Evolutionary conservation across 2,888 invertebrate genomes (phyloP).

Genomic region (Julus scandinavius): DNA sequence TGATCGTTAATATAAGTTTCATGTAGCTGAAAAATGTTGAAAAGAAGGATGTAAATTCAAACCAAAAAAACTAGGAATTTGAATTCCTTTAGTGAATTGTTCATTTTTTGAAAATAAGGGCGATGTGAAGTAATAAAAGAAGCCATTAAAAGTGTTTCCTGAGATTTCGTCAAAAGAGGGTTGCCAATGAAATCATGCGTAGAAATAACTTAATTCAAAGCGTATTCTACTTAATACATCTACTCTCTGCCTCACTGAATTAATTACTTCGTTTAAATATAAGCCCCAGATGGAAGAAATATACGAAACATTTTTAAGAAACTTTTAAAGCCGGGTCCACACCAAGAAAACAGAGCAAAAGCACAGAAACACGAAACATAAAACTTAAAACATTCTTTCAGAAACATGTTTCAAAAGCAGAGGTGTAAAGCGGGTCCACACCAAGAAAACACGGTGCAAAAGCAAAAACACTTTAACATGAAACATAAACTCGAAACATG

Average conservation of each 20-base stretch:
- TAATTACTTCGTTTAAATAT: conserved; percentile 24
- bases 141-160: conserved; percentile 20
- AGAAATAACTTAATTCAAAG: background rate
- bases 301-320: background rate
- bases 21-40: background rate
- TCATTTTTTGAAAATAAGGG: background rate
- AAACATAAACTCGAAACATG: too few species aligned
- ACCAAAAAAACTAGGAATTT: background rate
- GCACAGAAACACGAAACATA: too few species aligned
- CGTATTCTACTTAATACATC: conserved; percentile 37
- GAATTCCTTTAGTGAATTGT: background rate
- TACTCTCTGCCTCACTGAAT: background rate
- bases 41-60: background rate
- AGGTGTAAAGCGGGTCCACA: too few species aligned
- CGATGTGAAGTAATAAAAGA: background rate
- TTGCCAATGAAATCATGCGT: background rate
- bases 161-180: background rate
- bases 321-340: too few species aligned
- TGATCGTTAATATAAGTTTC: background rate
- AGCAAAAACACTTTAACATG: too few species aligned
- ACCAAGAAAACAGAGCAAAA: too few species aligned
- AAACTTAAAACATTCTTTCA: too few species aligned
- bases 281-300: background rate
- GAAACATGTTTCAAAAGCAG: too few species aligned
- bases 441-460: too few species aligned